A percentile compares a stretch with the other conserved stretches of the same genome.
Evolutionary conservation across 2,888 invertebrate species (phyloP).

Genomic region (Podotricha telesiphe): DNA sequence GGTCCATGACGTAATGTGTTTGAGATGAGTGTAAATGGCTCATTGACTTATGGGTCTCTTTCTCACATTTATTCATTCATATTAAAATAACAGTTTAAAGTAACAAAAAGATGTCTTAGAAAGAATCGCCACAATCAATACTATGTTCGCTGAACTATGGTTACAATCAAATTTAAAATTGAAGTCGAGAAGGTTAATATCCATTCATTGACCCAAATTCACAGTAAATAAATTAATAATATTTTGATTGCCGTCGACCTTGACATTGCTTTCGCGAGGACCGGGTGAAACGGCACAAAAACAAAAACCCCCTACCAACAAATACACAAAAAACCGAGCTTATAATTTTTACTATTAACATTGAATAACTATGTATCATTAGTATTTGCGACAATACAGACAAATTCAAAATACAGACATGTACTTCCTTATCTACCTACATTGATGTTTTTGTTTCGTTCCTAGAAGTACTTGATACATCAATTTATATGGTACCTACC

Average conservation of each 20-base stretch:
- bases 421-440: neutral
- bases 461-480: neutral
- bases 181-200: conserved; percentile 4
- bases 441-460: neutral
- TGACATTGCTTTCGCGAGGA: conserved; percentile 32
- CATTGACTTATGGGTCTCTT: too few species aligned
- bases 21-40: neutral
- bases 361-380: neutral
- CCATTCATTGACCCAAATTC: conserved; percentile 24
- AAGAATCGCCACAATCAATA: too few species aligned
- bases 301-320: too few species aligned
- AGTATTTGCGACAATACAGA: neutral
- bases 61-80: too few species aligned
- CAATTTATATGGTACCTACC: neutral
- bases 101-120: neutral
- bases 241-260: conserved; percentile 32
- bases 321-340: neutral
- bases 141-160: neutral
- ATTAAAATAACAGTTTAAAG: neutral
- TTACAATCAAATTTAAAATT: neutral
- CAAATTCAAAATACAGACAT: neutral
- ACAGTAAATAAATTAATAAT: conserved; percentile 2
- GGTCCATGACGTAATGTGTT: neutral
- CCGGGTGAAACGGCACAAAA: conserved; percentile 1
- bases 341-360: neutral